phyloP scores from a whole-genome alignment of 1,140 invertebrate genomes.

The Campoletis sonorensis region DNA sequence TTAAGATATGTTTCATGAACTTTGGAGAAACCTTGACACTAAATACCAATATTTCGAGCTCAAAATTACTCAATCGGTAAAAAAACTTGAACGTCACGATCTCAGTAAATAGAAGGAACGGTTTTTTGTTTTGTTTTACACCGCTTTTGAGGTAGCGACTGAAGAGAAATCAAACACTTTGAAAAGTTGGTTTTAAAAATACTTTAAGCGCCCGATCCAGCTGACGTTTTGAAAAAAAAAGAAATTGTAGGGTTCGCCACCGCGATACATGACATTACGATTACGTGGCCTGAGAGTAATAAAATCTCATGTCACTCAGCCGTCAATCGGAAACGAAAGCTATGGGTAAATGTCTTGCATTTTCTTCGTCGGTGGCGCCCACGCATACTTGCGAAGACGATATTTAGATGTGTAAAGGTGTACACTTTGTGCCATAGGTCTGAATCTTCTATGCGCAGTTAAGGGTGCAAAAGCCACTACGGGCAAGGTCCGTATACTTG shows the following conservation, averaged over 20 bases:
- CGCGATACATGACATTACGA: neutral
- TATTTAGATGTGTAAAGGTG: neutral
- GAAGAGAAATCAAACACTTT: no score
- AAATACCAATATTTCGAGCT: no score
- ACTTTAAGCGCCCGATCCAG: neutral
- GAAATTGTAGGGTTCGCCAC: neutral
- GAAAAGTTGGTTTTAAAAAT: neutral
- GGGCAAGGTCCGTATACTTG: neutral
- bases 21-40: no score
- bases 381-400: neutral
- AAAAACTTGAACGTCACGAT: neutral
- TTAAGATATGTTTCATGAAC: no score
- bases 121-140: no score
- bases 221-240: neutral
- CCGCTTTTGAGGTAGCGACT: no score
- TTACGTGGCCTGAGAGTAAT: neutral
- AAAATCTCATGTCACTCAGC: neutral
- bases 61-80: neutral
- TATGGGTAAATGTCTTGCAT: neutral
- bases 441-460: slow-evolving; percentile 10
- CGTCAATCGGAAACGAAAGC: neutral
- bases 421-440: neutral
- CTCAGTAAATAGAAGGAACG: neutral
- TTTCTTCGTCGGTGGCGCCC: neutral
- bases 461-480: slow-evolving; percentile 26